A percentile compares a stretch with the other conserved stretches of the same genome.
These are phyloP conservation scores for Drosophila mulleri DNA, from an alignment of 2,888 invertebrate genomes.

Conservation along the genomic window DNA sequence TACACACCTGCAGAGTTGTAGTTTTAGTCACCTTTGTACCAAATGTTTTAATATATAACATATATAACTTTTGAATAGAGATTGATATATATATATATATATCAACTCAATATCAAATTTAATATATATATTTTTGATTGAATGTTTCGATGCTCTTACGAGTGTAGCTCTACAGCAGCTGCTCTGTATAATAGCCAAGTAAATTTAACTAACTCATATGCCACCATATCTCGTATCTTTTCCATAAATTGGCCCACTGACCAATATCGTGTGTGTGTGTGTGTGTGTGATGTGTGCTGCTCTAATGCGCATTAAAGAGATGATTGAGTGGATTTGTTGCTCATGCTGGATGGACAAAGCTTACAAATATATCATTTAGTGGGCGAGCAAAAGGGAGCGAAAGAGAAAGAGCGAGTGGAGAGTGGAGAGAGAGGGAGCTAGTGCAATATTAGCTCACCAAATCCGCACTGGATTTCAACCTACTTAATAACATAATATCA, in stretches of 20 bases:
- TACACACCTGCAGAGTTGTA: too few relatives aligned
- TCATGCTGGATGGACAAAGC: slow-evolving; percentile 57
- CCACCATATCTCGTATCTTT: slow-evolving; percentile 5
- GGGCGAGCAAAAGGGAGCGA: slow-evolving; percentile 23
- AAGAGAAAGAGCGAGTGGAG: slow-evolving; percentile 30
- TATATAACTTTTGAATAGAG: neutral
- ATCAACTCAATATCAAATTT: too few relatives aligned
- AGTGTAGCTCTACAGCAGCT: neutral
- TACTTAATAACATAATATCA: slow-evolving; percentile 52
- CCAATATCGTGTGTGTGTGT: slow-evolving; percentile 9
- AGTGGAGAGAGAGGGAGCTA: slow-evolving; percentile 28
- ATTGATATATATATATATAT: too few relatives aligned
- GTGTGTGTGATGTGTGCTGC: slow-evolving; percentile 16
- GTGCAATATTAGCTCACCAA: slow-evolving; percentile 59
- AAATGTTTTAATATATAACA: neutral
- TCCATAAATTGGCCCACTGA: slow-evolving; percentile 22
- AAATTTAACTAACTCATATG: slow-evolving; percentile 27
- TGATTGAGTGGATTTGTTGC: slow-evolving; percentile 79
- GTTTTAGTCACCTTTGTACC: neutral
- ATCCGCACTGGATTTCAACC: slow-evolving; percentile 56
- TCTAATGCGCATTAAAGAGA: slow-evolving; percentile 68
- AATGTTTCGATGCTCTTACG: neutral
- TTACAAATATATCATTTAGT: slow-evolving; percentile 54
- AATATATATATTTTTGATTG: too few relatives aligned
- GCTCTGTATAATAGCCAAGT: slow-evolving; percentile 1